These are phyloP conservation scores for Rhodinocichla rosea DNA, from an alignment of 2,113 vertebrate species.

Conservation along the genomic window DNA sequence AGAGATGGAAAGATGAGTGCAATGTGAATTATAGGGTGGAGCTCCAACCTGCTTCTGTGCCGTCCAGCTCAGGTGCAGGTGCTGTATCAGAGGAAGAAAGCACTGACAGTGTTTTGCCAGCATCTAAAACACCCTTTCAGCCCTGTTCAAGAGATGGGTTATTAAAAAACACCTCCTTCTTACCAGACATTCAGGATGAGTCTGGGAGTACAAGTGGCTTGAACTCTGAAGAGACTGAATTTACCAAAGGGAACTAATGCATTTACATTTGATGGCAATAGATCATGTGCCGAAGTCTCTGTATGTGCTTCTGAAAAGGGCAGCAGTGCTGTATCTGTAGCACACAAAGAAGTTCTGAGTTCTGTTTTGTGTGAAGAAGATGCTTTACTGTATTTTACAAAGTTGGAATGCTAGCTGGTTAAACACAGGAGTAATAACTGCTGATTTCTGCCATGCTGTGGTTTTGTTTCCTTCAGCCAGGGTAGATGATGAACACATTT, in stretches of 20 bases:
- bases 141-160: neutral
- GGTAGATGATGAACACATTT: neutral
- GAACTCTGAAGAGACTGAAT: neutral
- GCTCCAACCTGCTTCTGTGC: neutral
- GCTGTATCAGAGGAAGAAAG: neutral
- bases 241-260: neutral
- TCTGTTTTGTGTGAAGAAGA: neutral
- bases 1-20: slow-evolving; percentile 54
- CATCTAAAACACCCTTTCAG: neutral
- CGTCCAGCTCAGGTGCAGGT: neutral
- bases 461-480: neutral
- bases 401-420: neutral
- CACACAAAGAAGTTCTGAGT: neutral
- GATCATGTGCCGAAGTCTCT: neutral
- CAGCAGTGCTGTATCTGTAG: neutral
- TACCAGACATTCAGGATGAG: neutral
- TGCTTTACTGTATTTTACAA: neutral
- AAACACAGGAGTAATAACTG: neutral
- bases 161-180: neutral
- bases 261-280: neutral
- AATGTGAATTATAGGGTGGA: neutral
- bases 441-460: neutral
- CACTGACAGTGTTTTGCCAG: neutral
- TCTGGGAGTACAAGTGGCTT: neutral
- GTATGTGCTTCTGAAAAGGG: neutral